These are phyloP conservation scores for Agrochola lychnidis DNA, from an alignment of 2,888 invertebrate species.

Conservation along the genomic window DNA sequence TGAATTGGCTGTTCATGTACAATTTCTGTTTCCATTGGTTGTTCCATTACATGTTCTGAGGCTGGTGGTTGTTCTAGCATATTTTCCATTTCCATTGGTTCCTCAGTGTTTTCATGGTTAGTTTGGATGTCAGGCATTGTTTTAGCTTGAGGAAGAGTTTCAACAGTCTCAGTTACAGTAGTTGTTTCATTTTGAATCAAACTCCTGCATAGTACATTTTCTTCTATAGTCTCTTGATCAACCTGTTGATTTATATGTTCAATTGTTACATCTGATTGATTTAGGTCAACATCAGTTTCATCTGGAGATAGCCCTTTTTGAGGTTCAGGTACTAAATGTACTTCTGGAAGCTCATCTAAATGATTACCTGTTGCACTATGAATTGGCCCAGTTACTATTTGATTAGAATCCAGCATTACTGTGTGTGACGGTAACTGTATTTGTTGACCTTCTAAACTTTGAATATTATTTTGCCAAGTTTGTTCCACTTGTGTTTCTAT, in stretches of 20 bases:
- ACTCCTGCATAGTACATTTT: constrained; percentile 4
- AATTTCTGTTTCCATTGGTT: constrained; percentile 26
- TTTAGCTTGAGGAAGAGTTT: constrained; percentile 36
- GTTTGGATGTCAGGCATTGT: constrained; percentile 37
- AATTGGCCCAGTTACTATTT: constrained; percentile 59
- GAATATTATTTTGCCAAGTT: constrained; percentile 78
- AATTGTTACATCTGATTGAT: constrained; percentile 42
- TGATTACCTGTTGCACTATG: constrained; percentile 61
- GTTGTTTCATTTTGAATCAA: constrained; percentile 37
- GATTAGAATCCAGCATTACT: constrained; percentile 61
- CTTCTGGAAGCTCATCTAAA: constrained; percentile 73
- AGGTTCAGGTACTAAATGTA: constrained; percentile 65
- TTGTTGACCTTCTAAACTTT: constrained; percentile 69
- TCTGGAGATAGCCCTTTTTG: constrained; percentile 56
- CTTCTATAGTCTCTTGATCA: constrained; percentile 33
- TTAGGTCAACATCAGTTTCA: constrained; percentile 49
- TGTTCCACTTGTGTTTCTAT: constrained; percentile 78
- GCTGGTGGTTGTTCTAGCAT: constrained; percentile 28
- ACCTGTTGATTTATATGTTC: constrained; percentile 44
- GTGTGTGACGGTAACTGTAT: constrained; percentile 67
- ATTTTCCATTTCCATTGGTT: constrained; percentile 40
- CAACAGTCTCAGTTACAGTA: constrained; percentile 22
- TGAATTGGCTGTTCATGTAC: constrained; percentile 28
- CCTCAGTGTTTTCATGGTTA: constrained; percentile 35
- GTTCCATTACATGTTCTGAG: constrained; percentile 34